These are phyloP conservation scores for Pangasius larnaudii DNA, from an alignment of 2,797 vertebrate genomes.

Conservation along the genomic window DNA sequence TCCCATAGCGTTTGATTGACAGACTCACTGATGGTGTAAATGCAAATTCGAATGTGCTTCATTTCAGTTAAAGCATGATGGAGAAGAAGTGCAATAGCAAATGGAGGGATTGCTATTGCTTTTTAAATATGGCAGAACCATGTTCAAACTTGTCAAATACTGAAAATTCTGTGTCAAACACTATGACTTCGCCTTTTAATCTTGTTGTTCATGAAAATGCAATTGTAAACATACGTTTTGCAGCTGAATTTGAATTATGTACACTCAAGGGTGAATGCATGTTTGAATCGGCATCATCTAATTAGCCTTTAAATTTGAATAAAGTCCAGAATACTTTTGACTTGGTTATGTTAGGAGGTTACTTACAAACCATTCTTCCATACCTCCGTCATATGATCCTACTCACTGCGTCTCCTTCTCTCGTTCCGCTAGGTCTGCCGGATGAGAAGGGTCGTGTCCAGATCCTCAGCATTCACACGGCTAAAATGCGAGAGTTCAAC, in stretches of 20 bases:
- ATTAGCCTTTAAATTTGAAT: background rate
- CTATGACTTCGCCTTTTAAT: background rate
- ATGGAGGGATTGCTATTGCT: background rate
- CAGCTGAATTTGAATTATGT: background rate
- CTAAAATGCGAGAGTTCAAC: conserved; percentile 88
- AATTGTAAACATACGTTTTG: background rate
- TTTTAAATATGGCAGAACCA: background rate
- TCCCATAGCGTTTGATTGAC: background rate
- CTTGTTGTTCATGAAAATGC: background rate
- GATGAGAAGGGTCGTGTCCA: conserved; percentile 95
- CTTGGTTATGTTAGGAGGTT: background rate
- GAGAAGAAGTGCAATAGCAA: no score
- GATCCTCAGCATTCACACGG: conserved; percentile 96
- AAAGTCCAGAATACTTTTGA: background rate
- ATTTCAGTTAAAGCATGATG: background rate
- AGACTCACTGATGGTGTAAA: background rate
- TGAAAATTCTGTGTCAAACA: background rate
- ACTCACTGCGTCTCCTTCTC: background rate
- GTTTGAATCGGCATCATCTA: background rate
- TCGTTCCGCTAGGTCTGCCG: conserved; percentile 81
- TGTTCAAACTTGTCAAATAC: background rate
- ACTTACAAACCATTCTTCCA: background rate
- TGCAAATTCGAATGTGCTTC: background rate
- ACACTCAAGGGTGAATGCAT: background rate
- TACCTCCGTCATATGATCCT: background rate